Base-by-base conservation (phyloP, 2,113 vertebrate species). In the Microtus pennsylvanicus region DNA sequence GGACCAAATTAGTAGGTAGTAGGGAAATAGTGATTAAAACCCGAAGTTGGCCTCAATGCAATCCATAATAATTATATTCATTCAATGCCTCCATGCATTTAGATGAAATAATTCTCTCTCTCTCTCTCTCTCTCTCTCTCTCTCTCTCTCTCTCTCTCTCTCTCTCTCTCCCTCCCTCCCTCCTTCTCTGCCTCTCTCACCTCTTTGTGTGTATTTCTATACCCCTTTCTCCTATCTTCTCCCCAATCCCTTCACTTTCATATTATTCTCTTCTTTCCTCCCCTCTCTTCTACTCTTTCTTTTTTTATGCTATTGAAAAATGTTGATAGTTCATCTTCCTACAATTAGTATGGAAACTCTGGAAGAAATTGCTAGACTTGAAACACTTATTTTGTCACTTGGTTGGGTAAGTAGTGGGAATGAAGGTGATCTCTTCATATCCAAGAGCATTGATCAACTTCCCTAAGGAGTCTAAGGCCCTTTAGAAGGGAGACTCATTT, bases 1-100 rank as follows among this genome's bases (percentile, higher is more conserved):
- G 93, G 0, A 45, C 28, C 45, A 97, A 96, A 96, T 98, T 98
- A 89, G 88, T 96, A 93, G 89, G 94, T 92, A 91, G 67, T 89
- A 6, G 69, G 50, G 94, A 94, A 97, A 93, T 78, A 78, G 58
- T 96, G 95, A 96, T 98, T 97, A 97, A 97, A 98, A 98, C 86
- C 75, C 38, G 75, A 98, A 97, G 85, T 75, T 94, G 97, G 88
- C 93, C 96, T 47, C 0, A 0, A 87, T 86, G 90, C 26, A 93
- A 93, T 96, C 35, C 55, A 63, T 89, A 45, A 93, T 91, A 45
- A 94, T 91, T 95, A 92, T 85, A 87, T 96, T 75, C 82, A 97
- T 94, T 94, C 91, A 58, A 52, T 85, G 1, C 38, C 90, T 95
- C 89, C 30, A 52, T 90, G 2, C 52, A 87, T 78, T 97, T 97